These are phyloP conservation scores for Cremastinae sp. DNA, from an alignment of 2,888 invertebrate genomes.

Conservation along the genomic window DNA sequence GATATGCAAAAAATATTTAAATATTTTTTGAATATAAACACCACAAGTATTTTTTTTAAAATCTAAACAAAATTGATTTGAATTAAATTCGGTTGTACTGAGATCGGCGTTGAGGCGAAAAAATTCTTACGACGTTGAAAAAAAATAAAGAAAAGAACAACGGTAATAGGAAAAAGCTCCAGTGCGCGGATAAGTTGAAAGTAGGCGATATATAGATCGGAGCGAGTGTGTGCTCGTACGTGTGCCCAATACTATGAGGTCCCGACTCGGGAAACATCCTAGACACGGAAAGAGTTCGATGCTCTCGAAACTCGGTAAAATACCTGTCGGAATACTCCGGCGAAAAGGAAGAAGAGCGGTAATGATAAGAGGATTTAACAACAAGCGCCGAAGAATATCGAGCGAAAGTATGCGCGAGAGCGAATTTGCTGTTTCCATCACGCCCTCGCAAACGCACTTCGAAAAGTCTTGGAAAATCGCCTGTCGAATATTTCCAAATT, in stretches of 20 bases:
- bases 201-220: constrained; percentile 7
- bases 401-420: constrained; percentile 5
- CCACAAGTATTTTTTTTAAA: too few relatives aligned
- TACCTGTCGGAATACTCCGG: constrained; percentile 3
- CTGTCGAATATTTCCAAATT: too few relatives aligned
- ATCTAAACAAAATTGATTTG: too few relatives aligned
- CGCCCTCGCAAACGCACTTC: background rate
- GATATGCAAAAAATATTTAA: too few relatives aligned
- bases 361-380: constrained; percentile 40
- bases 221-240: background rate
- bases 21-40: too few relatives aligned
- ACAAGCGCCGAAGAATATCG: constrained; percentile 11
- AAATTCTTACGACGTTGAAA: background rate
- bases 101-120: background rate
- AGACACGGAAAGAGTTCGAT: constrained; percentile 29
- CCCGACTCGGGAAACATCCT: background rate
- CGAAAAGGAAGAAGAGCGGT: constrained; percentile 1
- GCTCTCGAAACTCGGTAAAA: constrained; percentile 19
- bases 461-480: background rate
- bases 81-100: too few relatives aligned
- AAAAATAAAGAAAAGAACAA: background rate
- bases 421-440: background rate
- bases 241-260: background rate
- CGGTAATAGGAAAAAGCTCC: too few relatives aligned
- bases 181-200: background rate